Base-by-base conservation (phyloP, 2,113 vertebrate species). In the Onychostoma macrolepis region DNA sequence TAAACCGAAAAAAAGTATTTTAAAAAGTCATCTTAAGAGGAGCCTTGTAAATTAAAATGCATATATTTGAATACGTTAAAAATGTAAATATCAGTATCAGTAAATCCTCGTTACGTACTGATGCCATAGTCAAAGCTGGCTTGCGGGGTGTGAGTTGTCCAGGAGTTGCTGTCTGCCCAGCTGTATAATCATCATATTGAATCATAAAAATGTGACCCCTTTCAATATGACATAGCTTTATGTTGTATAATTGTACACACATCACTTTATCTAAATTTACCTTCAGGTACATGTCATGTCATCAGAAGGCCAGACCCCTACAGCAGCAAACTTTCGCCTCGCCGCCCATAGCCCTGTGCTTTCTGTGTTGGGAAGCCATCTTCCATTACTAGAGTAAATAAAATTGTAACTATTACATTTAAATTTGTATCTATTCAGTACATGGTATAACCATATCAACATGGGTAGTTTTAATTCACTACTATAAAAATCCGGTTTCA, bases 301-400 rank as follows among this genome's bases (percentile, higher is more conserved):
- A 26, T 58, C 50, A 77, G 71, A 38, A 77, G 84, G 69, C 71
- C 84, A 85, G 58, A 43, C 53, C 48, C 84, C 84, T 24, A 74
- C 36, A 41, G 12, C 11, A 45, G 84, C 84, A 85, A 77, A 85
- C 41, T 30, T 74, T 74, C 3, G 41, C 71, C 19, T 28, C 53
- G 2, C 26, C 50, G 6, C 6, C 4, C 58, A 63, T 26, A 26
- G 58, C n/a, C 11, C 61, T 63, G 61, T 63, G 61, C 61, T 28
- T 65, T 71, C 36, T 33, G 15, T 7, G 13, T 36, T 71, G 36
- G 2, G 30, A 71, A 4, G 67, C 67, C 67, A 71, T 71, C 67
- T 71, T 71, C 67, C 30, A 36, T 19, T 36, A 33, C 67, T 71
- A 71, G 30, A 71, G 15, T 21, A 71, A 33, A 36, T 71, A 4